Evolutionary conservation across 2,113 vertebrate species (phyloP).

Genomic region (Leptobrachium leishanense): DNA sequence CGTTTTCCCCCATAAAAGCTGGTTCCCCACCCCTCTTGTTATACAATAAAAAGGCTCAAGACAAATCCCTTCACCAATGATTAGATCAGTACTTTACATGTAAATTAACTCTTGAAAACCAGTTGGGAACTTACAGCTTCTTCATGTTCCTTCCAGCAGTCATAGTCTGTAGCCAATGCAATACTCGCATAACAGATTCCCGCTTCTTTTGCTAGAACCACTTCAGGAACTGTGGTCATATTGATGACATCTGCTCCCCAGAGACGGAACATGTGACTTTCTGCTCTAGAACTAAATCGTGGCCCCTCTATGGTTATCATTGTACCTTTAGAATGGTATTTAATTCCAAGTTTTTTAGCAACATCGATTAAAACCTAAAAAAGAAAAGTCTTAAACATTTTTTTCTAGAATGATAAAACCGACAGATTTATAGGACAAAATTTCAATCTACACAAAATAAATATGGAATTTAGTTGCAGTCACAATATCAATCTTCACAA

Average conservation of each 20-base stretch:
- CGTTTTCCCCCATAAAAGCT: too few species aligned
- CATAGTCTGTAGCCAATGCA: constrained; percentile 96
- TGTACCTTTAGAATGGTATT: constrained; percentile 85
- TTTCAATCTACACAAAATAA: too few species aligned
- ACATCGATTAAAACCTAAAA: constrained; percentile 84
- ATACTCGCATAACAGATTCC: constrained; percentile 93
- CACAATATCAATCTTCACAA: too few species aligned
- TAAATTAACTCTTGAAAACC: too few species aligned
- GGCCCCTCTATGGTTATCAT: constrained; percentile 91
- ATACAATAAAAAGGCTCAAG: too few species aligned
- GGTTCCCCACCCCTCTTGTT: too few species aligned
- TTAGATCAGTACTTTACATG: too few species aligned
- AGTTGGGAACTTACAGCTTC: constrained; percentile 79
- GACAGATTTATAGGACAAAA: too few species aligned
- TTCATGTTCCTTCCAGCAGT: constrained; percentile 96
- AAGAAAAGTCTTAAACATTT: background rate
- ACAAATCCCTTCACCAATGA: too few species aligned
- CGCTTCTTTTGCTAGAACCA: constrained; percentile 91
- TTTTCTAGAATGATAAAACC: too few species aligned
- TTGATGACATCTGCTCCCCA: constrained; percentile 96
- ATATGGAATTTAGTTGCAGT: too few species aligned
- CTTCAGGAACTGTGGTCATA: constrained; percentile 96
- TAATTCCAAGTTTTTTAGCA: constrained; percentile 81
- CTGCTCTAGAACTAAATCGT: constrained; percentile 90
- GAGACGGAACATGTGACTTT: constrained; percentile 89